Evolutionary conservation across 2,888 invertebrate genomes (phyloP), one percentile per base, ranked within the genome.

Genomic region (Parasteatoda lunata): DNA sequence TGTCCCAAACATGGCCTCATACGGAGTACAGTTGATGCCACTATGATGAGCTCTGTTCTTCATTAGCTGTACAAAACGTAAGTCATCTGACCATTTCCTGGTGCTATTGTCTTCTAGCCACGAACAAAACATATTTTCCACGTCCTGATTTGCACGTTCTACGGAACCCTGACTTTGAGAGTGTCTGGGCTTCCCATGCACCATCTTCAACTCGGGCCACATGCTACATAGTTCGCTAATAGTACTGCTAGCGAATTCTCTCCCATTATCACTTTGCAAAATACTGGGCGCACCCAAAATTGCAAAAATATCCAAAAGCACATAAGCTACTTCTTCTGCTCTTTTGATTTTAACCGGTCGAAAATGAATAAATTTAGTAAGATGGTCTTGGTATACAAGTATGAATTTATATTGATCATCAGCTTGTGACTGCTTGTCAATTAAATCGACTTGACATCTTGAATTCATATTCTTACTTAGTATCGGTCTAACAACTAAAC

Each of bases 341-440:
- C 64, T 77, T 72, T 89, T 89, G 5, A 66, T 77, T 81, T 80
- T 68, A 47, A 89, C 72, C 54, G 88, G 66, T 49, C 83, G 81
- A 11, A 89, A 70, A 13, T 64, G 72, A 15, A 88, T 77, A 83
- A 89, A 89, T 80, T 90, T 89, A 3, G 84, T 89, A 11, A 82
- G 79, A 72, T 89, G 89, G 71, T 90, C 89, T 75, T 89, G 89
- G 69, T 90, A 90, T 30, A 84, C 83, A 52, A 90, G 52, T 52
- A 52, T 52, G 52, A 52, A 52, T 52, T 52, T 52, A 52, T 52
- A 52, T 52, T 52, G 7, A 52, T 52, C 48, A 49, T 69, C n/a
- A n/a, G n/a, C n/a, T n/a, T n/a, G n/a, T n/a, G n/a, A n/a, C n/a
- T n/a, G n/a, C n/a, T n/a, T n/a, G 69, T 69, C 3, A 9, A 6